Percentiles rank a stretch among this genome's conserved stretches.
Evolutionary conservation across 2,113 vertebrate species (phyloP).

Genomic region (Pseudopipra pipra): DNA sequence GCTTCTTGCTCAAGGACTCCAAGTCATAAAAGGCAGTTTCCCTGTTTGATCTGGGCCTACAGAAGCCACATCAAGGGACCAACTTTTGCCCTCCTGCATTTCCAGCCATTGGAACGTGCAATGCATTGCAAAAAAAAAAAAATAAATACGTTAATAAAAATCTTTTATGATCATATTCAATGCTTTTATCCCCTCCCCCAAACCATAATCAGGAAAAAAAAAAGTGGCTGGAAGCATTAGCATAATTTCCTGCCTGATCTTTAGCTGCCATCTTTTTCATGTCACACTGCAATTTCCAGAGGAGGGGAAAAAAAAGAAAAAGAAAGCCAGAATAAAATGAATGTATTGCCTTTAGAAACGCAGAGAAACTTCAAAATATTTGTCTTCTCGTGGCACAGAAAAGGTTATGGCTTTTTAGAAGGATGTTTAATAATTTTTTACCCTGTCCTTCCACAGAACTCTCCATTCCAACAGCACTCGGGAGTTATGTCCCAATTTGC

Average conservation of each 20-base stretch:
- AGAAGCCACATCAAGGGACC: background rate
- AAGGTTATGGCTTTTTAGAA: background rate
- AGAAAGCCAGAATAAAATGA: background rate
- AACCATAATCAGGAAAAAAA: background rate
- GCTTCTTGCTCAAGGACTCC: background rate
- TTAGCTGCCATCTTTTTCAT: background rate
- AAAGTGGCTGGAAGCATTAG: background rate
- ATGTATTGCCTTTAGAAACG: background rate
- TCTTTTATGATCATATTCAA: background rate
- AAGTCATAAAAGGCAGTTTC: background rate
- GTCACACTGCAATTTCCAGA: background rate
- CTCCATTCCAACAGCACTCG: background rate
- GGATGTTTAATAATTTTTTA: background rate
- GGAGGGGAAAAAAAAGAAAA: background rate
- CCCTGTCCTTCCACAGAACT: background rate
- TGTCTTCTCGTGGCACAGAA: background rate
- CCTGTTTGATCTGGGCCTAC: background rate
- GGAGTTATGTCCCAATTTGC: constrained; percentile 19
- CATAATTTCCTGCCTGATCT: background rate
- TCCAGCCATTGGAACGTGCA: background rate
- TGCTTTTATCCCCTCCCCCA: background rate
- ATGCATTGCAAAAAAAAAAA: background rate
- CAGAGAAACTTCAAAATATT: background rate
- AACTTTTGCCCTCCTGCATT: background rate
- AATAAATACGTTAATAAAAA: background rate